Conservation (phyloP, 2,113 vertebrate genomes). For the Marmota flaviventris region DNA sequence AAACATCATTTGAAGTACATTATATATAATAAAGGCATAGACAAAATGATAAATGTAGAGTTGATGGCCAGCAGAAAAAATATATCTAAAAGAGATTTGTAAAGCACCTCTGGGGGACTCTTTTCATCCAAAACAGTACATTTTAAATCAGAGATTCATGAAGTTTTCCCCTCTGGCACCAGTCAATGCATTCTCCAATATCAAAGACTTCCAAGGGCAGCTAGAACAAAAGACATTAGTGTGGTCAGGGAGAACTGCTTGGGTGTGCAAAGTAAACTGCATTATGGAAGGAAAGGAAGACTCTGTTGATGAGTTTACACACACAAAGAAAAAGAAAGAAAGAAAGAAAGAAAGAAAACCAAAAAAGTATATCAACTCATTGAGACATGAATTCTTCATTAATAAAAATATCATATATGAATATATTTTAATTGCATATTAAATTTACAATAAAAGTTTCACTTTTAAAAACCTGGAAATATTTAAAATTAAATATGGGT, state of each 20-base stretch:
- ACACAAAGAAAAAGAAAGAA: neutral
- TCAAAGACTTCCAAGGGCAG: conserved; percentile 44
- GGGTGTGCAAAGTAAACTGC: neutral
- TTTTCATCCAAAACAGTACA: conserved; percentile 32
- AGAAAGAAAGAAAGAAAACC: no score
- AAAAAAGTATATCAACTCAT: neutral
- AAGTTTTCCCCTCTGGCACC: conserved; percentile 15
- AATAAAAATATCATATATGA: neutral
- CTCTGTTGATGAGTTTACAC: neutral
- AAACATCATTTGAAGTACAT: neutral
- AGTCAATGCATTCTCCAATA: conserved; percentile 30
- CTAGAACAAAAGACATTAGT: neutral
- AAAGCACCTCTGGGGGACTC: conserved; percentile 10
- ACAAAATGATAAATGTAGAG: neutral
- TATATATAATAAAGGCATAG: neutral
- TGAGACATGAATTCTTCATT: neutral
- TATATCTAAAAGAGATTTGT: conserved; percentile 23
- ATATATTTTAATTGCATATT: neutral
- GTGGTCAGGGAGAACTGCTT: neutral
- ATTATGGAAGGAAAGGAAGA: neutral
- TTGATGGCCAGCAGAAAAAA: conserved; percentile 13
- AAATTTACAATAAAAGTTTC: neutral
- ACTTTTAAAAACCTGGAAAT: conserved; percentile 16
- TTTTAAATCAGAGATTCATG: conserved; percentile 45
- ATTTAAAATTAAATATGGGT: conserved; percentile 13